A percentile compares a stretch with the other conserved stretches of the same genome.
Evolutionary conservation across 2,888 invertebrate genomes (phyloP).

Genomic region (Iselma pallidipennis): DNA sequence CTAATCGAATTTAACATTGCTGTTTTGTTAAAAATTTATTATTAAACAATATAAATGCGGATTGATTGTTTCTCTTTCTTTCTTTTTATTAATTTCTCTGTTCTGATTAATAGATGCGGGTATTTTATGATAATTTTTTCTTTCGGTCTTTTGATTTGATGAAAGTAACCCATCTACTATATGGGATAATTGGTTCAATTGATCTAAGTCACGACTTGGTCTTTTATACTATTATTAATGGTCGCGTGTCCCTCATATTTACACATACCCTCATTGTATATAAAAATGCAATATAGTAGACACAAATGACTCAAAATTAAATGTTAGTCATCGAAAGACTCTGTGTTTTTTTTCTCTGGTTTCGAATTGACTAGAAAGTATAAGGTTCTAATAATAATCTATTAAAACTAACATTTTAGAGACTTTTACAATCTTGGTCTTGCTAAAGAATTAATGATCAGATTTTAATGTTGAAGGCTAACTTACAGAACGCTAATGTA

Average conservation of each 20-base stretch:
- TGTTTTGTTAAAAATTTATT: too few relatives aligned
- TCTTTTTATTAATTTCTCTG: slow-evolving; percentile 12
- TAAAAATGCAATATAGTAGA: too few relatives aligned
- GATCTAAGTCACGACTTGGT: slow-evolving; percentile 16
- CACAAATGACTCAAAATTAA: not conserved
- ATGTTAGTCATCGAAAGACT: not conserved
- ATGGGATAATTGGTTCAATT: slow-evolving; percentile 22
- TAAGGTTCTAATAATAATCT: too few relatives aligned
- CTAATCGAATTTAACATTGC: too few relatives aligned
- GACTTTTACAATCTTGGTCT: too few relatives aligned
- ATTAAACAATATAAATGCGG: not conserved
- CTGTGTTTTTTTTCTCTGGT: too few relatives aligned
- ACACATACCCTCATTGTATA: not conserved
- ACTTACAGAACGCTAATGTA: too few relatives aligned
- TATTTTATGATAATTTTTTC: too few relatives aligned
- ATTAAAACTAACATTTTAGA: too few relatives aligned
- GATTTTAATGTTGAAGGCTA: too few relatives aligned
- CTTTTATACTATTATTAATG: slow-evolving; percentile 16
- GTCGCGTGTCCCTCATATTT: slow-evolving; percentile 23
- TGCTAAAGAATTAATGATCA: too few relatives aligned
- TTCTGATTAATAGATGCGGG: slow-evolving; percentile 13
- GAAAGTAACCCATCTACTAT: not conserved
- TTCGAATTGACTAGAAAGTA: too few relatives aligned
- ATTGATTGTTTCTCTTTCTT: slow-evolving; percentile 8
- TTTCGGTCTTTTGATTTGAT: not conserved